These are phyloP conservation scores for Euschistus heros DNA, from an alignment of 1,140 invertebrate species.

Conservation along the genomic window DNA sequence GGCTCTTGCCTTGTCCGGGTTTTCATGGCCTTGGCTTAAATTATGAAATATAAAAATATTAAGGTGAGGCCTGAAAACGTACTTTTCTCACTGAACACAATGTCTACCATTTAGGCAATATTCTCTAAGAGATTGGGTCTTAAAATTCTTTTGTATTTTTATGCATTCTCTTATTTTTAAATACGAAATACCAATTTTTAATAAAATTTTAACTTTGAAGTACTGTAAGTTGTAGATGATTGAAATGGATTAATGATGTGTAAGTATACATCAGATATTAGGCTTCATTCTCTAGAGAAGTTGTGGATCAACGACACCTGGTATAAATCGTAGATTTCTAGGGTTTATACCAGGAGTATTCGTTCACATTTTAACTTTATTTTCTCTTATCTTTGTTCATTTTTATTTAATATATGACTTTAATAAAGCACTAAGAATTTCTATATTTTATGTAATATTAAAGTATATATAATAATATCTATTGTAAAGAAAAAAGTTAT, in stretches of 20 bases:
- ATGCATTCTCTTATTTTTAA: too few relatives aligned
- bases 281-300: background rate
- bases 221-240: too few relatives aligned
- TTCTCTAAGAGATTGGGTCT: too few relatives aligned
- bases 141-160: too few relatives aligned
- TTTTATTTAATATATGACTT: too few relatives aligned
- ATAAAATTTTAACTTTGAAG: too few relatives aligned
- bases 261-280: too few relatives aligned
- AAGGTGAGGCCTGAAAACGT: conserved; percentile 4
- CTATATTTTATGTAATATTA: background rate
- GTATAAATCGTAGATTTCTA: conserved; percentile 1
- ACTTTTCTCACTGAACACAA: conserved; percentile 14
- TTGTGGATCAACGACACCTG: background rate
- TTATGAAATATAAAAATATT: background rate
- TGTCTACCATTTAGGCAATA: background rate
- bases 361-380: background rate
- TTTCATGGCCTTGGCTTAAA: conserved; percentile 8
- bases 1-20: conserved; percentile 5
- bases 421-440: too few relatives aligned
- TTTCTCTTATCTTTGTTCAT: background rate
- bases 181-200: too few relatives aligned
- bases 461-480: conserved; percentile 1
- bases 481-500: too few relatives aligned
- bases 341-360: conserved; percentile 3
- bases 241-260: too few relatives aligned